Evolutionary conservation across 2,888 invertebrate species (phyloP).

Genomic region (Macrosiphum euphorbiae): DNA sequence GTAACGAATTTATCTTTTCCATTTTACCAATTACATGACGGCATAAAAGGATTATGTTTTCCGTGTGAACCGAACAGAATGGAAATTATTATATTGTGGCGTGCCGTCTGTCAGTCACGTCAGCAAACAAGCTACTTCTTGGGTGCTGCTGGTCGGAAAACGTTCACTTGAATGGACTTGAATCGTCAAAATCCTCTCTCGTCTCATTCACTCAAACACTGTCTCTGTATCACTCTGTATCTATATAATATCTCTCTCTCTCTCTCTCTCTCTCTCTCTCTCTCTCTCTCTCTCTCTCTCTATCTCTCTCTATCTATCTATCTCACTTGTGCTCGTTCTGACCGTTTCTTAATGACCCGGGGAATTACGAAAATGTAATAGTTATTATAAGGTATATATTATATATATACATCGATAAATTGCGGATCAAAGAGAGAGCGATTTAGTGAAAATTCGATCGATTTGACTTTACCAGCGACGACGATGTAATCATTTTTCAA

Average conservation of each 20-base stretch:
- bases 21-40: conserved; percentile 61
- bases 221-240: not conserved
- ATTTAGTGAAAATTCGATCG: conserved; percentile 1
- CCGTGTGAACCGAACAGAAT: conserved; percentile 62
- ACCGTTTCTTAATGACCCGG: not conserved
- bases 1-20: conserved; percentile 63
- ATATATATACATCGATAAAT: not conserved
- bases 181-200: not conserved
- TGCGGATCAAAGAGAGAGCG: not conserved
- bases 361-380: conserved; percentile 21
- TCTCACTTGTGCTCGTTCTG: not conserved
- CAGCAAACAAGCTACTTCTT: conserved; percentile 30
- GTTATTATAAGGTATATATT: not conserved
- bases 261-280: too few relatives aligned
- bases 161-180: conserved; percentile 39
- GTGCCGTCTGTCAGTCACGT: conserved; percentile 61
- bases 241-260: not conserved
- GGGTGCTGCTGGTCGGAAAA: conserved; percentile 27
- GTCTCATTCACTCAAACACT: not conserved
- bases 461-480: not conserved
- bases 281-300: not conserved
- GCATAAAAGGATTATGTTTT: conserved; percentile 62
- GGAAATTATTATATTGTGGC: conserved; percentile 53
- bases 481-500: not conserved
- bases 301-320: not conserved